Base-by-base conservation (phyloP, 1,140 invertebrate genomes). In the Drosophila equinoxialis region DNA sequence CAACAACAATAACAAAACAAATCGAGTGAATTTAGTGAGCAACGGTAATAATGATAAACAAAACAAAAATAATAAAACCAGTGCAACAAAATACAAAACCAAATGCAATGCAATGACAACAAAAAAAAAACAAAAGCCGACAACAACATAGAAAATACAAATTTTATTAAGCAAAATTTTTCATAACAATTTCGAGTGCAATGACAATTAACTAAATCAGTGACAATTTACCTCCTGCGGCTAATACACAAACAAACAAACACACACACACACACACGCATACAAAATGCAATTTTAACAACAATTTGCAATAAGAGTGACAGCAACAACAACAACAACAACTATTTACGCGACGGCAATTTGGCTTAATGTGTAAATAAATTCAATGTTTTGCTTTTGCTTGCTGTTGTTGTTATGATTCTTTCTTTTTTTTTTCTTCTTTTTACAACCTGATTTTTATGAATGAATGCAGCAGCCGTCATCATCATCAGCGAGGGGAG, bases 381-480 rank as follows among this genome's bases (percentile, higher is more conserved):
- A 83, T 75, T 78, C 79, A 54, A 66, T 57, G 45, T 73, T 73
- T 45, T 73, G 74, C 57, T 71, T 79, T 77, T 59, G 66, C 64
- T 73, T 86, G 35, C 35, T 77, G 30, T 55, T 75, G 61, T 51
- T 51, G 1, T 20, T 39, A 1, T 11, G 2, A 11, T 51, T 51
- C 17, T 20, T 23, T 51, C 17, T 89, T 89, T 64, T 37, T 54
- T 10, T 5, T 7, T 58, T 39, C 10, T 60, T 58, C 57, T 63
- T 67, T 78, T 89, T 89, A 90, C 84, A 89, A 89, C 85, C 85
- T 71, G 84, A 89, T 89, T 89, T 89, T 89, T 89, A 89, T 89
- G 84, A 89, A 89, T 89, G 84, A 89, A 89, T 84, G 84, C 84
- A 89, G 69, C 71, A 39, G 33, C 54, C 42, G 33, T 51, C 64